Conservation (phyloP, 2,888 invertebrate genomes). For the Himalopsyche anomala region DNA sequence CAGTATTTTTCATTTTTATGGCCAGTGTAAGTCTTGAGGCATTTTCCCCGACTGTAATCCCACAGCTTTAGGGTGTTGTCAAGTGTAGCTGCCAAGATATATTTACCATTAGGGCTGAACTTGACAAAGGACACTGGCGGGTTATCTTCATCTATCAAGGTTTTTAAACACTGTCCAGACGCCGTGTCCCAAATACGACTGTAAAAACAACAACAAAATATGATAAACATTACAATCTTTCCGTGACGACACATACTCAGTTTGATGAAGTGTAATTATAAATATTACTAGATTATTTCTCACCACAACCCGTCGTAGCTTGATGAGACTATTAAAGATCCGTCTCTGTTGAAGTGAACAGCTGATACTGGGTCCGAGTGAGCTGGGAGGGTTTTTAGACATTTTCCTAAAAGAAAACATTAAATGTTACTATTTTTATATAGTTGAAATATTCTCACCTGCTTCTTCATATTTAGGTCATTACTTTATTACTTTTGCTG, state of each 20-base stretch:
- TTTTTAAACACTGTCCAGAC: constrained; percentile 99
- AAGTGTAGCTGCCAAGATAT: constrained; percentile 97
- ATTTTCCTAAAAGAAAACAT: constrained; percentile 80
- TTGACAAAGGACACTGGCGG: constrained; percentile 99
- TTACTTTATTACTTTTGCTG: background rate
- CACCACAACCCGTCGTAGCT: constrained; percentile 99
- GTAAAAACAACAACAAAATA: constrained; percentile 68
- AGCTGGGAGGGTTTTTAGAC: constrained; percentile 97
- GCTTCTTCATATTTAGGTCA: background rate
- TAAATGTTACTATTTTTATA: constrained; percentile 36
- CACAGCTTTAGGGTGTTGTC: constrained; percentile 99
- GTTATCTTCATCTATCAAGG: constrained; percentile 99
- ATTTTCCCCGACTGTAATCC: constrained; percentile 99
- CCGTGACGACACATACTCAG: too few relatives aligned
- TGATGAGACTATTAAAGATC: constrained; percentile 98
- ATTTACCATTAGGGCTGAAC: constrained; percentile 99
- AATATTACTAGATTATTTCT: constrained; percentile 67
- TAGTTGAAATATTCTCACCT: too few relatives aligned
- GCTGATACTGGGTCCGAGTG: constrained; percentile 99
- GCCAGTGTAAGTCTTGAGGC: constrained; percentile 97
- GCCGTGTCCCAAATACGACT: constrained; percentile 99
- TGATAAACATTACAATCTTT: too few relatives aligned
- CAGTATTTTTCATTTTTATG: constrained; percentile 99
- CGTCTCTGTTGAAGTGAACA: constrained; percentile 98
- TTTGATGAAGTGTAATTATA: too few relatives aligned